Percentiles rank a stretch among this genome's conserved stretches.
These are phyloP conservation scores for Enhydra lutris DNA, from an alignment of 2,113 vertebrate species.

Conservation along the genomic window DNA sequence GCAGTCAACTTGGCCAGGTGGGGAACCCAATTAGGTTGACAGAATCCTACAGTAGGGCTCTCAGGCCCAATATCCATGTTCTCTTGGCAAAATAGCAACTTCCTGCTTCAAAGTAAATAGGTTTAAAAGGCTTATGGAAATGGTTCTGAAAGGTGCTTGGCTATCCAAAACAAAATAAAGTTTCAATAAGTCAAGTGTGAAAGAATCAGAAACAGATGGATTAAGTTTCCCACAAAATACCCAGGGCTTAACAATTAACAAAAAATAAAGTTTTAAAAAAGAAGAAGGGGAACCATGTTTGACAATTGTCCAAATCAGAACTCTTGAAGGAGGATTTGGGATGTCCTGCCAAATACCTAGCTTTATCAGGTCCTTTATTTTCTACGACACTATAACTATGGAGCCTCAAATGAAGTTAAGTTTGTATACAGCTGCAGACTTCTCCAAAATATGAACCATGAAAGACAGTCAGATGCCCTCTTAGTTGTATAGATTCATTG, in stretches of 20 bases:
- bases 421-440: not conserved
- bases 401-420: not conserved
- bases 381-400: not conserved
- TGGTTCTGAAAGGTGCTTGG: conserved; percentile 36
- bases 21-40: not conserved
- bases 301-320: not conserved
- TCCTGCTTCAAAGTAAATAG: conserved; percentile 51
- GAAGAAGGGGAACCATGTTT: not conserved
- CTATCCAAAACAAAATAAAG: conserved; percentile 28
- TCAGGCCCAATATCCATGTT: not conserved
- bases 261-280: not conserved
- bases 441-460: not conserved
- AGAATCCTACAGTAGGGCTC: not conserved
- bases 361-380: not conserved
- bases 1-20: not conserved
- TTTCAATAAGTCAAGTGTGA: conserved; percentile 50
- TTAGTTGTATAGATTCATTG: not conserved
- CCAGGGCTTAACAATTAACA: conserved; percentile 30
- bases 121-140: conserved; percentile 48
- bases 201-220: conserved; percentile 67
- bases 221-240: conserved; percentile 50
- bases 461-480: not conserved
- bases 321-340: not conserved
- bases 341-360: not conserved
- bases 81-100: conserved; percentile 53